phyloP scores from a whole-genome alignment of 2,888 invertebrate species.

The Drosophila neonasuta region DNA sequence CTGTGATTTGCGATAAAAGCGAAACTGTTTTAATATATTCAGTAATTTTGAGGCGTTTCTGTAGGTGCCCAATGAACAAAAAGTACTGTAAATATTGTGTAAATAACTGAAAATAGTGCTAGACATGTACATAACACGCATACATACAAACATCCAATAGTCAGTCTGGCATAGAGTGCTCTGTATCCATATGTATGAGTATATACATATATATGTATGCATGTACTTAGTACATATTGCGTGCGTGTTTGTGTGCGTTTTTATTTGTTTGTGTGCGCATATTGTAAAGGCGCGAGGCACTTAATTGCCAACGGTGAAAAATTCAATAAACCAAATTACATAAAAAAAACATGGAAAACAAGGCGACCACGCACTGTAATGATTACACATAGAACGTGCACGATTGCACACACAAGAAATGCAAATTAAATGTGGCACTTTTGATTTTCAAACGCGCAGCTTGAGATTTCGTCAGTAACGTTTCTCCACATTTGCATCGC shows the following conservation, averaged over 20 bases:
- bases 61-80: conserved; percentile 12
- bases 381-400: conserved; percentile 5
- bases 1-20: conserved; percentile 41
- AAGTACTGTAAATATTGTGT: conserved; percentile 57
- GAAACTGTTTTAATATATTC: conserved; percentile 35
- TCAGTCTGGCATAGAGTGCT: conserved; percentile 29
- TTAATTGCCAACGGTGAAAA: conserved; percentile 61
- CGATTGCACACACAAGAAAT: background rate
- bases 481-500: conserved; percentile 42
- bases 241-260: conserved; percentile 22
- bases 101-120: conserved; percentile 74
- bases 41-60: conserved; percentile 35
- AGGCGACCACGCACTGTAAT: conserved; percentile 23
- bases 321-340: conserved; percentile 68
- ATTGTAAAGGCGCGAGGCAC: conserved; percentile 67
- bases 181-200: conserved; percentile 30
- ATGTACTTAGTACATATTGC: background rate
- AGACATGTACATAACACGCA: conserved; percentile 51
- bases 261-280: conserved; percentile 52
- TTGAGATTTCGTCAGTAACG: conserved; percentile 63
- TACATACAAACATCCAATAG: conserved; percentile 25
- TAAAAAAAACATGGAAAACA: conserved; percentile 48
- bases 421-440: conserved; percentile 16
- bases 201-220: conserved; percentile 3
- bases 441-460: conserved; percentile 48